Conservation (phyloP, 2,797 vertebrate genomes). For the Podarcis siculus region DNA sequence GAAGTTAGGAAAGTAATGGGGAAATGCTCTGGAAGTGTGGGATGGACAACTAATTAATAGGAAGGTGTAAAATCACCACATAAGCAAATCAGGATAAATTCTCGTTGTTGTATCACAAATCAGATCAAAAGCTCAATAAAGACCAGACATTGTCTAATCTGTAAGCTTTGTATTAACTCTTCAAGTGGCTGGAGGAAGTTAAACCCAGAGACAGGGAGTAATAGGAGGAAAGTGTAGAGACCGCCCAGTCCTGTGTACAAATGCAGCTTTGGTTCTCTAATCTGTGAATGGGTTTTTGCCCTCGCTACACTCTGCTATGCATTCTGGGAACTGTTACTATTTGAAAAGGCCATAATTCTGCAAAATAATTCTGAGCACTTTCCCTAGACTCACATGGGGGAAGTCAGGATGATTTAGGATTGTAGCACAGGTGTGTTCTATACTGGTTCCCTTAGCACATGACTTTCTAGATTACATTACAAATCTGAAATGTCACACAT, state of each 20-base stretch:
- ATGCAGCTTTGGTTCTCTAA: not conserved
- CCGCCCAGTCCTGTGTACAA: fast-evolving
- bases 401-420: not conserved
- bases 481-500: not conserved
- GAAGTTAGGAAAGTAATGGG: too few species aligned
- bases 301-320: not conserved
- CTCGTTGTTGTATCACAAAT: too few species aligned
- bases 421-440: not conserved
- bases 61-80: too few species aligned
- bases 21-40: too few species aligned
- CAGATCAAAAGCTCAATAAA: too few species aligned
- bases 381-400: too few species aligned
- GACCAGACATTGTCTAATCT: too few species aligned
- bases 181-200: not conserved
- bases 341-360: not conserved
- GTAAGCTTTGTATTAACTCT: not conserved
- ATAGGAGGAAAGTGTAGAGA: not conserved
- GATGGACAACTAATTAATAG: too few species aligned
- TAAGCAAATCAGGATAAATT: too few species aligned
- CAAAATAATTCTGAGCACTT: not conserved
- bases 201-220: fast-evolving
- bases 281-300: not conserved
- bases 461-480: not conserved
- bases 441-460: not conserved
- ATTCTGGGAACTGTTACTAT: not conserved